Evolutionary conservation across 2,797 vertebrate species (phyloP), one percentile per base, ranked within the genome.

Genomic region (Falco columbarius): DNA sequence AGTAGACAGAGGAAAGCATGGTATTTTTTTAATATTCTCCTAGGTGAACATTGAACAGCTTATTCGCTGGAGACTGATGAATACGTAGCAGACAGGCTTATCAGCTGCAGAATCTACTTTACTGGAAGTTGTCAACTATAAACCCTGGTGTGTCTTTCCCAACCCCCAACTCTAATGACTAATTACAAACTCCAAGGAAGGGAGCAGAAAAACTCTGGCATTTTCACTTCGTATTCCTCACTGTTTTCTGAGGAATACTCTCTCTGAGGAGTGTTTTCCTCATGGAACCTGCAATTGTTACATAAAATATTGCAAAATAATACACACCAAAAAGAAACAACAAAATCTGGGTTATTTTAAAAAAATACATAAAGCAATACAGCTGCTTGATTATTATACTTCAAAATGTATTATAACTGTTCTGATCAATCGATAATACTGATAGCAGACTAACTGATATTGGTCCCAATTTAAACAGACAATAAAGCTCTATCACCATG

Each of bases 201-300:
- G 21, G 6, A 52, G 17, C 46, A 13, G 56, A 89, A 29, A n/a
- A 81, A 68, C 14, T 13, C 11, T n/a, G 11, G 59, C 70, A 38
- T 27, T 36, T 51, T 61, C 23, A 63, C 23, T n/a, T 22, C 1
- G 6, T 61, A n/a, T 46, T 68, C 17, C 40, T 40, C 40, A 14
- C 40, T 14, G 40, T 14, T 40, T 40, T 40, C 40, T 40, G 40
- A 40, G 40, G 13, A 40, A 40, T 40, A 40, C 40, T 40, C 40
- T 40, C 40, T 40, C 40, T 14, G 14, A 40, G 40, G 40, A 16
- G 2, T 9, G 23, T 51, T 75, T 82, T 80, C 55, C 46, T 27
- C 23, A 16, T 0, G 3, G 21, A 81, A 65, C 3, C 10, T 18
- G 14, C 5, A 71, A 24, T 1, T 30, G 24, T 24, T n/a, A 34